phyloP scores from a whole-genome alignment of 2,888 invertebrate genomes.

The Liodrosophila aerea region DNA sequence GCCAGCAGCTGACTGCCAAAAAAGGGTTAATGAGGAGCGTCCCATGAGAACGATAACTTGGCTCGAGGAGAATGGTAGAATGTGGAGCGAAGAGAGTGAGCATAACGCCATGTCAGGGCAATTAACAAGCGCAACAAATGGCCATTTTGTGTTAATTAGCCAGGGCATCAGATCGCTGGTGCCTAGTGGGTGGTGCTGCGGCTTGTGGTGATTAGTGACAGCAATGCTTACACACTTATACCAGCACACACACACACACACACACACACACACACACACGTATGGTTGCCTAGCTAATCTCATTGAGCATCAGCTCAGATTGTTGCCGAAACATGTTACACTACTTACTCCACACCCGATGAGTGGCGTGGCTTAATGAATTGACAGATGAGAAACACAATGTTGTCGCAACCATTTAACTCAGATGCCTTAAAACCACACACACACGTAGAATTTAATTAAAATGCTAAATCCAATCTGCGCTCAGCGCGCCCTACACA shows the following conservation, averaged over 20 bases:
- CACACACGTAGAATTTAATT: slow-evolving; percentile 36
- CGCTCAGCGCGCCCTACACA: background rate
- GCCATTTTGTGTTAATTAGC: slow-evolving; percentile 64
- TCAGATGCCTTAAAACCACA: slow-evolving; percentile 8
- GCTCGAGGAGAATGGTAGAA: background rate
- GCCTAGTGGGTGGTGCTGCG: background rate
- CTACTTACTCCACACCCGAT: no score
- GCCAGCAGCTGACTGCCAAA: slow-evolving; percentile 63
- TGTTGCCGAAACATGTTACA: slow-evolving; percentile 39
- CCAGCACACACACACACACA: background rate
- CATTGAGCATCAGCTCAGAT: slow-evolving; percentile 26
- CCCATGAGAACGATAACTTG: slow-evolving; percentile 40
- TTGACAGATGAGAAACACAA: slow-evolving; percentile 35
- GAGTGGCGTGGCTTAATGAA: slow-evolving; percentile 32
- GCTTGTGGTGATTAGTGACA: slow-evolving; percentile 31
- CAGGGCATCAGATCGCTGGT: slow-evolving; percentile 1
- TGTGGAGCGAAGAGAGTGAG: background rate
- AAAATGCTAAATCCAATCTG: slow-evolving; percentile 33
- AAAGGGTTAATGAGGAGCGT: slow-evolving; percentile 62
- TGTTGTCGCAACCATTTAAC: slow-evolving; percentile 34
- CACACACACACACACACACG: slow-evolving; percentile 2
- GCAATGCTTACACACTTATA: slow-evolving; percentile 10
- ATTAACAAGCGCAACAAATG: slow-evolving; percentile 70
- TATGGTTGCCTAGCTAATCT: slow-evolving; percentile 44
- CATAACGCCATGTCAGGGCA: slow-evolving; percentile 22